These are phyloP conservation scores for Drosophila subpulchrella DNA, from an alignment of 1,140 invertebrate species.

Conservation along the genomic window DNA sequence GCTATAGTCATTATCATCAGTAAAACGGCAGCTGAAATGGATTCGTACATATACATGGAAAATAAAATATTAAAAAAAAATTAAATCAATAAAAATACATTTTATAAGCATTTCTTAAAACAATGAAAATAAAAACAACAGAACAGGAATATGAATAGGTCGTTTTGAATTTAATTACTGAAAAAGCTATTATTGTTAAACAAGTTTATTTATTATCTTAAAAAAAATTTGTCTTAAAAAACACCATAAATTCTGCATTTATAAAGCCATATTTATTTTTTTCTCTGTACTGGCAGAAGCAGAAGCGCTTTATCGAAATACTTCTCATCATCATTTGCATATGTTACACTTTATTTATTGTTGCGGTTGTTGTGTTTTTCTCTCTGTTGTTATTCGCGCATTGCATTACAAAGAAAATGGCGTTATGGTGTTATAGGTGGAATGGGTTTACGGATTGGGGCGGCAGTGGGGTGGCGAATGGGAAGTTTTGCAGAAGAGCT, in stretches of 20 bases:
- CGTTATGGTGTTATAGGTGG: not conserved
- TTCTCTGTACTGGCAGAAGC: slow-evolving; percentile 13
- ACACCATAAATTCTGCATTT: not conserved
- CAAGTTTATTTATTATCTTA: not conserved
- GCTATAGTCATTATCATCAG: slow-evolving; percentile 18
- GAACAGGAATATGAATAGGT: too few species aligned
- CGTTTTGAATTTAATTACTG: not conserved
- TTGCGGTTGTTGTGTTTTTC: slow-evolving; percentile 49
- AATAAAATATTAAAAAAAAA: not conserved
- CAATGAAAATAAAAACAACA: not conserved
- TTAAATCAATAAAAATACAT: not conserved
- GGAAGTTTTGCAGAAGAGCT: slow-evolving; percentile 14
- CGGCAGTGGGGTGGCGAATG: not conserved
- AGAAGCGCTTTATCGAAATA: slow-evolving; percentile 46
- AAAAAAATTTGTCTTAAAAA: not conserved
- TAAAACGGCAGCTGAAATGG: slow-evolving; percentile 5
- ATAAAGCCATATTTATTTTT: slow-evolving; percentile 10
- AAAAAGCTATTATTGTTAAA: not conserved
- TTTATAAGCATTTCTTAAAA: not conserved
- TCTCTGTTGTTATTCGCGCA: slow-evolving; percentile 44
- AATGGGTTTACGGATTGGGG: too few species aligned
- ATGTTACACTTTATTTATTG: slow-evolving; percentile 82
- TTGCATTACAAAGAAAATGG: slow-evolving; percentile 69
- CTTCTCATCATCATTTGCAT: slow-evolving; percentile 82
- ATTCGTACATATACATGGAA: slow-evolving; percentile 17